Evolutionary conservation across 2,797 vertebrate species (phyloP).

Genomic region (Chaetodon trifasciatus): DNA sequence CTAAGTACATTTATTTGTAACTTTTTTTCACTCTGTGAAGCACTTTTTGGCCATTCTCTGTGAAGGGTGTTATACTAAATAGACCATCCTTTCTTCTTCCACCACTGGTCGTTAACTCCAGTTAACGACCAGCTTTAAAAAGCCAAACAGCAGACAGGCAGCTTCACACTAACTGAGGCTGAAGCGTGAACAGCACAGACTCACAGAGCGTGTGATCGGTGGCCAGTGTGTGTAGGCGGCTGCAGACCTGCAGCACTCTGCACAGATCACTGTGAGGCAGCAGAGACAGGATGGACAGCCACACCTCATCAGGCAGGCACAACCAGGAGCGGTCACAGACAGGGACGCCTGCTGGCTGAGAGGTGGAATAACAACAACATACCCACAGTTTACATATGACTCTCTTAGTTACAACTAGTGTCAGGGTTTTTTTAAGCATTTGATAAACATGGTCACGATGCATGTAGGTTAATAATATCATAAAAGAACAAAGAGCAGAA

Average conservation of each 20-base stretch:
- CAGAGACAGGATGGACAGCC: constrained; percentile 76
- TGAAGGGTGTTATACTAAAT: too few relatives aligned
- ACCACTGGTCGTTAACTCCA: too few relatives aligned
- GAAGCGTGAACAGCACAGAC: constrained; percentile 22
- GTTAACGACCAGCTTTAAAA: too few relatives aligned
- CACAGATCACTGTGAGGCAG: constrained; percentile 72
- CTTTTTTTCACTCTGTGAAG: too few relatives aligned
- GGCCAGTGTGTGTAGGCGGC: constrained; percentile 67
- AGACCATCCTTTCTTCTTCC: too few relatives aligned
- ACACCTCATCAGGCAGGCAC: constrained; percentile 80
- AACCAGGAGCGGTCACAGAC: constrained; percentile 65
- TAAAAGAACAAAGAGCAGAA: neutral
- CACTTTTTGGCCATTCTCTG: too few relatives aligned
- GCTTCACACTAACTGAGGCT: too few relatives aligned
- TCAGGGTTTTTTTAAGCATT: neutral
- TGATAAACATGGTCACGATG: neutral
- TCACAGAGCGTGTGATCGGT: constrained; percentile 79
- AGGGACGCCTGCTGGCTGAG: constrained; percentile 49
- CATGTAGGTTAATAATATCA: neutral
- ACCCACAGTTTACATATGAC: neutral
- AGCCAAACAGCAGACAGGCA: too few relatives aligned
- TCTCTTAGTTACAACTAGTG: neutral
- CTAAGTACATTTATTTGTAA: neutral
- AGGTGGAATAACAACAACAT: constrained; percentile 11
- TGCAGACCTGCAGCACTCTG: constrained; percentile 69